A percentile compares a stretch with the other conserved stretches of the same genome.
These are phyloP conservation scores for Eupleurogrammus muticus DNA, from an alignment of 2,797 vertebrate species.

Conservation along the genomic window DNA sequence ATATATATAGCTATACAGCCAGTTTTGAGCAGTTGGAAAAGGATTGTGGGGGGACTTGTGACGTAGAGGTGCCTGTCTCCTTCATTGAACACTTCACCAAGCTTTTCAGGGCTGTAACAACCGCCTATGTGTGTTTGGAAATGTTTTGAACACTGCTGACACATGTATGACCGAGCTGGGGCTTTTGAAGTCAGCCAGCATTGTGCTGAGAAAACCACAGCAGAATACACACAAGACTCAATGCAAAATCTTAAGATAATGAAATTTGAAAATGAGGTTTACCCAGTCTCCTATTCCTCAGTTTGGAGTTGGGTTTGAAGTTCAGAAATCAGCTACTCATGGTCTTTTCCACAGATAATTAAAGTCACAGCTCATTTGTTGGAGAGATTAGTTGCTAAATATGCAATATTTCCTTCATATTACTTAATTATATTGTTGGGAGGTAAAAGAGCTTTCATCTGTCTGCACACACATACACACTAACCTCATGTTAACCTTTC, in stretches of 20 bases:
- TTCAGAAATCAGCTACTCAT: slow-evolving; percentile 1
- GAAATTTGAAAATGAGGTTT: slow-evolving; percentile 33
- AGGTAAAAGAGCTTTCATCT: background rate
- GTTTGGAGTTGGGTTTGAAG: slow-evolving; percentile 4
- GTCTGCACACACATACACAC: background rate
- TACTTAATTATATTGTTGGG: slow-evolving; percentile 4
- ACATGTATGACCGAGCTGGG: slow-evolving; percentile 25
- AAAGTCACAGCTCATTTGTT: slow-evolving; percentile 20
- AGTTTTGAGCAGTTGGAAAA: too few relatives aligned
- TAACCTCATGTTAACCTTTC: slow-evolving; percentile 10
- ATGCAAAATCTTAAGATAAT: slow-evolving; percentile 19
- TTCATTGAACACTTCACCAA: too few relatives aligned
- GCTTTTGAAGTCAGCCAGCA: background rate
- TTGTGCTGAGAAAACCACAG: slow-evolving; percentile 26
- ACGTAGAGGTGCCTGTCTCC: too few relatives aligned
- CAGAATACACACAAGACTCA: slow-evolving; percentile 25
- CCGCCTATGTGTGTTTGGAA: slow-evolving; percentile 47
- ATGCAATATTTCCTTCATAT: slow-evolving; percentile 12
- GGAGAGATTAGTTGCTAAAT: slow-evolving; percentile 2
- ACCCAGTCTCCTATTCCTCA: background rate
- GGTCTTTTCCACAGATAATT: slow-evolving; percentile 22
- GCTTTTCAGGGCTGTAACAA: slow-evolving; percentile 11
- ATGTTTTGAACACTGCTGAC: slow-evolving; percentile 45
- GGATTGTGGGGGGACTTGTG: too few relatives aligned
- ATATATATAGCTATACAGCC: too few relatives aligned